Percentiles rank a stretch among this genome's conserved stretches.
These are phyloP conservation scores for Operophtera brumata DNA, from an alignment of 2,888 invertebrate genomes.

Conservation along the genomic window DNA sequence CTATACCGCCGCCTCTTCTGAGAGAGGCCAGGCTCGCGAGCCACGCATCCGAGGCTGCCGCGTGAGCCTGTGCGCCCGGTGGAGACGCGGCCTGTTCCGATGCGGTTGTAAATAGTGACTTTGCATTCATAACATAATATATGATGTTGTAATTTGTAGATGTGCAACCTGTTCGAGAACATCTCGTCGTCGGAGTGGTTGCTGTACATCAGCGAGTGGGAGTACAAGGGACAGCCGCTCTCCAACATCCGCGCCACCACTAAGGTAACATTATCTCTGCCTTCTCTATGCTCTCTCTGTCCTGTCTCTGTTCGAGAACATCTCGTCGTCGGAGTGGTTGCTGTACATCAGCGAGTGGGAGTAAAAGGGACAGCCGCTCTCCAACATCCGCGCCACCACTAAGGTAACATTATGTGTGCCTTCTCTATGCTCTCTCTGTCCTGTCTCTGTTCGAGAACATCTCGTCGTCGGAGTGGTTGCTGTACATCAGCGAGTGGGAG, in stretches of 20 bases:
- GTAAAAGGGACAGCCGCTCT: constrained; percentile 86
- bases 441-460: constrained; percentile 94
- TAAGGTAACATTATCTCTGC: constrained; percentile 79
- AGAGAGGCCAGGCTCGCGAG: too few species aligned
- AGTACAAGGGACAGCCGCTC: constrained; percentile 85
- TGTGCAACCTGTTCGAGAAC: constrained; percentile 95
- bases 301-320: constrained; percentile 92
- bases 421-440: neutral
- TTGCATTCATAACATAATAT: too few species aligned
- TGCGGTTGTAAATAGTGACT: too few species aligned
- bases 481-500: constrained; percentile 96
- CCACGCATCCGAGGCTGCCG: too few species aligned
- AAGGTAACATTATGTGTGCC: constrained; percentile 79
- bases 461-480: constrained; percentile 94
- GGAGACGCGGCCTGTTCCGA: too few species aligned
- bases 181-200: constrained; percentile 95
- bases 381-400: constrained; percentile 94
- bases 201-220: constrained; percentile 96
- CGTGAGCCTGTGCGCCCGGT: too few species aligned
- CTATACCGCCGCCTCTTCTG: too few species aligned
- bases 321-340: constrained; percentile 94
- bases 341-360: constrained; percentile 97
- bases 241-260: constrained; percentile 95
- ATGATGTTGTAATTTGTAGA: constrained; percentile 69
- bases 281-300: neutral